phyloP scores from a whole-genome alignment of 1,140 invertebrate species.

The Oryctes rhinoceros region DNA sequence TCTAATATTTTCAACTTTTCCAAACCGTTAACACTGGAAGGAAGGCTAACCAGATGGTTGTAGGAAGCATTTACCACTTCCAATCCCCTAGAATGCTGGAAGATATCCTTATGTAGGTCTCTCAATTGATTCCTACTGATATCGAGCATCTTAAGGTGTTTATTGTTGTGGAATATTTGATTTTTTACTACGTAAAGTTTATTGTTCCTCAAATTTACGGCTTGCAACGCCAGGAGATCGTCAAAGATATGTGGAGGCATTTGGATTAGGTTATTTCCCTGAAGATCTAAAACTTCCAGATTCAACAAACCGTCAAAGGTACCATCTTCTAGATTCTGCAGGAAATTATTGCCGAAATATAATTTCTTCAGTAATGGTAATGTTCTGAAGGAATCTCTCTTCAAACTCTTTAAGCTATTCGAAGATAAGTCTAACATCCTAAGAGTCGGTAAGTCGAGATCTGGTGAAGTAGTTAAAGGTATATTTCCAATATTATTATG shows the following conservation, averaged over 20 bases:
- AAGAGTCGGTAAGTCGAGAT: conserved; percentile 74
- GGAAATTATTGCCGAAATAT: conserved; percentile 78
- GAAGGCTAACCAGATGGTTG: conserved; percentile 78
- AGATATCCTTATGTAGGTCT: conserved; percentile 70
- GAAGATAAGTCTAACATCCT: conserved; percentile 78
- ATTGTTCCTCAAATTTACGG: conserved; percentile 80
- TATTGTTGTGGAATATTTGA: conserved; percentile 72
- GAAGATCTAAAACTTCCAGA: conserved; percentile 79
- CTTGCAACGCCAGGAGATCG: conserved; percentile 69
- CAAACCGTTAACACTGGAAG: conserved; percentile 73
- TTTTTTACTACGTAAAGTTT: conserved; percentile 75
- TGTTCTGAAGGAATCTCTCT: conserved; percentile 70
- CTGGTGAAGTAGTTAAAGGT: conserved; percentile 69
- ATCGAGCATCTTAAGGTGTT: conserved; percentile 73
- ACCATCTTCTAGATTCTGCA: conserved; percentile 74
- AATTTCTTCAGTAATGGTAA: conserved; percentile 76
- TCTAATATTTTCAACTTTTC: conserved; percentile 75
- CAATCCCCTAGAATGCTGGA: conserved; percentile 73
- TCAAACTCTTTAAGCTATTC: conserved; percentile 78
- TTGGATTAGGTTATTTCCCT: conserved; percentile 76
- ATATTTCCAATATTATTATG: conserved; percentile 77
- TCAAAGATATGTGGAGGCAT: conserved; percentile 74
- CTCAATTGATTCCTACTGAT: conserved; percentile 80
- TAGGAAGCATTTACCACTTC: conserved; percentile 80
- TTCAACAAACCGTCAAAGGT: conserved; percentile 75